Conservation (phyloP, 2,888 invertebrate genomes). For the Drosophila ezoana region DNA sequence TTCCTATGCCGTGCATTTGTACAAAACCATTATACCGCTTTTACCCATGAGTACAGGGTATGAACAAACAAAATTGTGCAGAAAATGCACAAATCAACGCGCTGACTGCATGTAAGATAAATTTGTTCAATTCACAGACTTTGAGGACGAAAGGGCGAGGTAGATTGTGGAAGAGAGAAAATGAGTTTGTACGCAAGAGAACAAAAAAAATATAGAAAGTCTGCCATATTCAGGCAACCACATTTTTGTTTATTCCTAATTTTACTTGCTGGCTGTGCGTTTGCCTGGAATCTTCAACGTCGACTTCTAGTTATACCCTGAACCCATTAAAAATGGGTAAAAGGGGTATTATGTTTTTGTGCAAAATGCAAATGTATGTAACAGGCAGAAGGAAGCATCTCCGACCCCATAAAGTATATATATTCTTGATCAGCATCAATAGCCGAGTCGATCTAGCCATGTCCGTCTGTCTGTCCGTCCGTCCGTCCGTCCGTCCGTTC, state of each 20-base stretch:
- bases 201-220: neutral
- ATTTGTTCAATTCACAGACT: constrained; percentile 56
- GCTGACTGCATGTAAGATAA: constrained; percentile 35
- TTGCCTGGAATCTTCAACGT: constrained; percentile 39
- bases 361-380: too few species aligned
- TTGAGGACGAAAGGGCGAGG: neutral
- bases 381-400: too few species aligned
- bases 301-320: constrained; percentile 15
- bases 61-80: constrained; percentile 35
- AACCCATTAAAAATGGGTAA: too few species aligned
- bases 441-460: too few species aligned
- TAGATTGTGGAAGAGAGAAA: neutral
- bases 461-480: too few species aligned
- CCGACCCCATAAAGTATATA: too few species aligned
- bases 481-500: too few species aligned
- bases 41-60: too few species aligned
- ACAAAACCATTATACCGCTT: too few species aligned
- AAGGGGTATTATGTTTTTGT: too few species aligned
- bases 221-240: constrained; percentile 17
- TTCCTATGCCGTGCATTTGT: too few species aligned
- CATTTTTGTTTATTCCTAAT: constrained; percentile 57
- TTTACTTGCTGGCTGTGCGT: constrained; percentile 42
- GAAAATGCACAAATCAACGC: constrained; percentile 45
- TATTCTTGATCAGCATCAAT: too few species aligned
- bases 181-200: neutral